Percentiles rank a stretch among this genome's conserved stretches.
Evolutionary conservation across 1,140 invertebrate genomes (phyloP).

Genomic region (Bombus waltoni): DNA sequence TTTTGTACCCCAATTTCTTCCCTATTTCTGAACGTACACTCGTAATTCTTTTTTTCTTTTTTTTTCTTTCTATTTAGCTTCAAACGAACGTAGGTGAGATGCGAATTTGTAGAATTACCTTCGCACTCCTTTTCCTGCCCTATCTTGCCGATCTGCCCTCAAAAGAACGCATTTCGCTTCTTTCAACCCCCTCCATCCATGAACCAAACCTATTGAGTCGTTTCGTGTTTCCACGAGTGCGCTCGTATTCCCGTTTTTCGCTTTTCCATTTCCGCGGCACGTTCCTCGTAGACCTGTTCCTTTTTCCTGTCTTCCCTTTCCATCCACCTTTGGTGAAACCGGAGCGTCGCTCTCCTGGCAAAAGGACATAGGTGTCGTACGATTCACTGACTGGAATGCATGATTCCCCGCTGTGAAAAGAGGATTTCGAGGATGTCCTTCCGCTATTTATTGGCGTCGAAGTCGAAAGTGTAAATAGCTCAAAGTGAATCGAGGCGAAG

Average conservation of each 20-base stretch:
- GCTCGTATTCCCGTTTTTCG: slow-evolving; percentile 53
- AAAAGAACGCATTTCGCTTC: slow-evolving; percentile 63
- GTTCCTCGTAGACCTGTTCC: slow-evolving; percentile 23
- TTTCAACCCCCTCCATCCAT: slow-evolving; percentile 8
- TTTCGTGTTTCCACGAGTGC: slow-evolving; percentile 54
- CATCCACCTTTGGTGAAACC: neutral
- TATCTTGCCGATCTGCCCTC: slow-evolving; percentile 47
- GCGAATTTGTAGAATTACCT: slow-evolving; percentile 42
- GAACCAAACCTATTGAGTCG: slow-evolving; percentile 56
- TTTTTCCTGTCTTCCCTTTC: neutral
- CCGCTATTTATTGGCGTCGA: slow-evolving; percentile 10
- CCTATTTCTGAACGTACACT: neutral
- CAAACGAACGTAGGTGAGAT: neutral
- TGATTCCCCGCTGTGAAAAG: slow-evolving; percentile 18
- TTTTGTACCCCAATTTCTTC: neutral
- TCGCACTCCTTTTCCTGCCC: slow-evolving; percentile 10
- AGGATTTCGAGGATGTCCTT: slow-evolving; percentile 5
- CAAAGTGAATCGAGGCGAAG: neutral
- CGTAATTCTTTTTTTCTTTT: neutral
- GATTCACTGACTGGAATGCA: slow-evolving; percentile 31
- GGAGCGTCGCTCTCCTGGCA: neutral
- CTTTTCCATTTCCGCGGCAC: slow-evolving; percentile 52
- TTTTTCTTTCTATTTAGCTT: neutral
- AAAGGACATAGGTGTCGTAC: slow-evolving; percentile 33
- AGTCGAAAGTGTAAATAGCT: slow-evolving; percentile 20